A percentile compares a stretch with the other conserved stretches of the same genome.
phyloP scores from a whole-genome alignment of 2,797 vertebrate genomes.

The Enteromius trimaculatus region DNA sequence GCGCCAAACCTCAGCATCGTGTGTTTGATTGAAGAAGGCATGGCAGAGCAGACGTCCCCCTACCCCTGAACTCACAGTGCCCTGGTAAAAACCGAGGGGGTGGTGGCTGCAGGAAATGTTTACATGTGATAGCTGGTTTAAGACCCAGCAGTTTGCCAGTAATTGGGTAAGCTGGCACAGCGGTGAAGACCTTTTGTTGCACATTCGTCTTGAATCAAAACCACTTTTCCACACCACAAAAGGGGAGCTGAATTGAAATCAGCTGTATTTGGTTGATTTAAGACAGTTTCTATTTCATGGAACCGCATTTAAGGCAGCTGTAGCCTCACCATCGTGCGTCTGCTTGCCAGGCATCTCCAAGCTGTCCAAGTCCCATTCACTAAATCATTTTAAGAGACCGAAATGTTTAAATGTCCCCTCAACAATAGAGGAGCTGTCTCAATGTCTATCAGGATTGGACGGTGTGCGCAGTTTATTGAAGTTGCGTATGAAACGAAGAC shows the following conservation, averaged over 20 bases:
- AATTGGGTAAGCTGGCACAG: slow-evolving; percentile 73
- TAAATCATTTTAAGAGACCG: slow-evolving; percentile 74
- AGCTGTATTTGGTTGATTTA: slow-evolving; percentile 81
- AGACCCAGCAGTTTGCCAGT: slow-evolving; percentile 72
- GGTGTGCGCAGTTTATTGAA: slow-evolving; percentile 62
- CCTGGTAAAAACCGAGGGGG: slow-evolving; percentile 56
- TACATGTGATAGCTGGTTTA: slow-evolving; percentile 74
- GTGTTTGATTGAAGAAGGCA: slow-evolving; percentile 52
- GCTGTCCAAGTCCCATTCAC: slow-evolving; percentile 77
- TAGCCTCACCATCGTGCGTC: slow-evolving; percentile 76
- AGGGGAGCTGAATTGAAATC: slow-evolving; percentile 82
- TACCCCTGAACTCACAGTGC: slow-evolving; percentile 49
- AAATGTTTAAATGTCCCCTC: slow-evolving; percentile 71
- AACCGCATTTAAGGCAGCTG: slow-evolving; percentile 81
- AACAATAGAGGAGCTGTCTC: slow-evolving; percentile 57
- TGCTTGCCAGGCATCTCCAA: slow-evolving; percentile 79
- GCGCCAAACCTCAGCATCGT: slow-evolving; percentile 43
- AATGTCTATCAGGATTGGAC: slow-evolving; percentile 64
- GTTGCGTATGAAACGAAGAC: slow-evolving; percentile 68
- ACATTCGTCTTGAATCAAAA: slow-evolving; percentile 69
- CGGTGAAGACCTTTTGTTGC: slow-evolving; percentile 68
- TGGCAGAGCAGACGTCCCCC: slow-evolving; percentile 1
- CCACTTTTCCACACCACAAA: slow-evolving; percentile 76
- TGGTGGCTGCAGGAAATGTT: slow-evolving; percentile 70
- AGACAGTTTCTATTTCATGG: slow-evolving; percentile 77